Base-by-base conservation (phyloP, 2,888 invertebrate species). In the Chalcosyrphus nemorum region DNA sequence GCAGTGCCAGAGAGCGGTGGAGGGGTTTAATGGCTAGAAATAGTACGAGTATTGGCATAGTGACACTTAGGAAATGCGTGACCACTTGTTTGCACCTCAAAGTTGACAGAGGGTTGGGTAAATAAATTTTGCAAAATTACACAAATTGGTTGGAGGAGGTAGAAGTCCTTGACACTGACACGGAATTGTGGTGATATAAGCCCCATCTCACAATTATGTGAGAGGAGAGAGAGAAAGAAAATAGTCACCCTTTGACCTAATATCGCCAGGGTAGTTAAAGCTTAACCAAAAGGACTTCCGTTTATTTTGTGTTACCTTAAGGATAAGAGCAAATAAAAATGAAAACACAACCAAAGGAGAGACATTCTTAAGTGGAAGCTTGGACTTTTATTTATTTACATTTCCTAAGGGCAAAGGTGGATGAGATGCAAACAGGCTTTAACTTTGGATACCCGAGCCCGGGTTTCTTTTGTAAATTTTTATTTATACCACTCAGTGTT, bases 141-240 rank as follows among this genome's bases (percentile, higher is more conserved):
- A 47, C n/a, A n/a, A n/a, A 9, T 4, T 43, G 19, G 32, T 56
- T 32, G 50, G 9, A 38, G n/a, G n/a, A 13, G 11, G 43, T 32
- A 52, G 7, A 52, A 68, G 57, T 65, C 81, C 76, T 75, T 81
- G 81, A 71, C 76, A 70, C 54, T 81, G 68, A 52, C 61, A 63
- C n/a, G 63, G 21, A 63, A 54, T n/a, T 56, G 43, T 56, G 45
- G 35, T 45, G 24, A 56, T 41, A 21, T 27, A 71, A 71, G 4
- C 11, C 7, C n/a, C 65, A 32, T 19, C 19, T 6, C 47, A 24
- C 15, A 4, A 19, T 47, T 29, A 32, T 2, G 17, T 13, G 17
- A 9, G 9, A 9, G 2, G 11, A 9, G 32, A n/a, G 17, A 17
- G 17, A 9, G 9, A 9, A 9, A 32, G 9, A 47, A n/a, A 21